Evolutionary conservation across 1,140 invertebrate species (phyloP), one percentile per base, ranked within the genome.

Genomic region (Trichonephila clavata): DNA sequence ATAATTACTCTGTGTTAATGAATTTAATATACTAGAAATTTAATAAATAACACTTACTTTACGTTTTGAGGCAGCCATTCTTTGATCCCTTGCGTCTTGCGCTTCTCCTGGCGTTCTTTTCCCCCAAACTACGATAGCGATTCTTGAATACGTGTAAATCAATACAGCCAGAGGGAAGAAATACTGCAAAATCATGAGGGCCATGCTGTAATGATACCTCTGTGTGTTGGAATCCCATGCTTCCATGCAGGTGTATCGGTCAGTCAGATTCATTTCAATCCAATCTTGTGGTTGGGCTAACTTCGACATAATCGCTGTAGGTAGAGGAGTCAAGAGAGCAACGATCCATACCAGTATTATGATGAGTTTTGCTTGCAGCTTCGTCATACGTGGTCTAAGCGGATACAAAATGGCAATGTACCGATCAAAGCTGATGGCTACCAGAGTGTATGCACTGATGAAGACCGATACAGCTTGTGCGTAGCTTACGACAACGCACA

Each of bases 371-470:
- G 97, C 97, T 95, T 97, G 97, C 94, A 96, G 96, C 95, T 97
- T 98, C 4, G 97, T 97, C 95, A 98, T 97, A 27, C 98, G 96
- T 1, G 98, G 98, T 94, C 97, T 96, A 39, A 99, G 95, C 0
- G 98, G 98, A 96, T 98, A 98, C 96, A 98, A 97, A 93, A 99
- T 98, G n/a, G 98, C 98, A 95, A 98, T 97, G 95, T 98, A 98
- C 8, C 98, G 96, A 95, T 98, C 98, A 77, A 98, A 97, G 92
- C 97, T 98, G 95, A 98, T 98, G 10, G 98, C 98, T 7, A 98
- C 97, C 94, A 98, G 95, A 0, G 98, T 98, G 95, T 98, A 98
- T 3, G 98, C 97, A 95, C 97, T 98, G 1, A 98, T 95, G 1
- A 97, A 97, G 39, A 95, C 94, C 1, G 94, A 95, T 13, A 94